A percentile compares a stretch with the other conserved stretches of the same genome.
These are phyloP conservation scores for Upupa epops DNA, from an alignment of 2,113 vertebrate species.

Conservation along the genomic window DNA sequence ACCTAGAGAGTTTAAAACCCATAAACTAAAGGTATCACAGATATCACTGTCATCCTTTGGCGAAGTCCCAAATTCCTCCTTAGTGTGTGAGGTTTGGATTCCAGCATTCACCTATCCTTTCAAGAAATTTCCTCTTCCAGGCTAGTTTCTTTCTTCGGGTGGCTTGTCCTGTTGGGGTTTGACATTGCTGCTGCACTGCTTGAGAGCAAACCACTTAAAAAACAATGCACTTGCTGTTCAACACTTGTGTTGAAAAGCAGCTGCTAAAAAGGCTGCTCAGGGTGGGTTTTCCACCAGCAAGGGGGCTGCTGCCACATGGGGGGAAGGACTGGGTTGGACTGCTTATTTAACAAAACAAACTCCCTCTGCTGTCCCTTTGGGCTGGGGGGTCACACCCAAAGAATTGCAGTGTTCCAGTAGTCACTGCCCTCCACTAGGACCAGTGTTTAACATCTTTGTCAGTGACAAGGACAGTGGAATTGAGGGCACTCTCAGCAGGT, in stretches of 20 bases:
- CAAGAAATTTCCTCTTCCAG: background rate
- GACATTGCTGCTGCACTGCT: background rate
- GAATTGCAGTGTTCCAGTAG: no score
- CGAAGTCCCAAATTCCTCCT: background rate
- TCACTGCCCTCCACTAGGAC: no score
- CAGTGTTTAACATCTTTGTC: no score
- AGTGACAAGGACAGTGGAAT: no score
- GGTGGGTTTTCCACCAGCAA: constrained; percentile 1
- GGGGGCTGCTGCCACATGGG: background rate
- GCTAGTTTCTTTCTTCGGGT: background rate
- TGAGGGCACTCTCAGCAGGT: no score
- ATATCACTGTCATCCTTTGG: background rate
- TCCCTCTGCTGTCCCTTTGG: background rate
- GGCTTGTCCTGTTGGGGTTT: background rate
- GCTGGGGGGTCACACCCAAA: no score
- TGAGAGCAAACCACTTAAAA: background rate
- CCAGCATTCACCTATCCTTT: background rate
- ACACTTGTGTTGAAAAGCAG: background rate
- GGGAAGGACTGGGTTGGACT: background rate
- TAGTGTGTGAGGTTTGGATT: background rate
- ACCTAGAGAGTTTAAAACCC: background rate
- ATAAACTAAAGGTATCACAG: background rate
- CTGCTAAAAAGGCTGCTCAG: background rate
- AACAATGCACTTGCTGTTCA: background rate
- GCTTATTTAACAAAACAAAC: background rate